phyloP scores from a whole-genome alignment of 2,113 vertebrate species.

The Morone saxatilis region DNA sequence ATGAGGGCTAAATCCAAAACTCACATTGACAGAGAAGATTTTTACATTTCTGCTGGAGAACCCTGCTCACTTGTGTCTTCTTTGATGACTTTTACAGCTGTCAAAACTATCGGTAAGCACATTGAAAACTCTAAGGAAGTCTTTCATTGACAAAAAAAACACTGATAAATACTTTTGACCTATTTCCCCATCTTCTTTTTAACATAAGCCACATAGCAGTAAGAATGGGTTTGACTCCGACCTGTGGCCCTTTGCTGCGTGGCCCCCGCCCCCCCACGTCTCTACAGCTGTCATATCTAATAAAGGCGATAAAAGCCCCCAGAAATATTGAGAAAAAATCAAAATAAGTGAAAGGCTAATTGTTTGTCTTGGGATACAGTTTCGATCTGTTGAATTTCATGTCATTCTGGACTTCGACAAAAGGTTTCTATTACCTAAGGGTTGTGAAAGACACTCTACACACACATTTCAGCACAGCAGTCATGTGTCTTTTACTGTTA shows the following conservation, averaged over 20 bases:
- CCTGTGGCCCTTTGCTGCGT: no score
- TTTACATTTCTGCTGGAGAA: slow-evolving; percentile 13
- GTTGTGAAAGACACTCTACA: not conserved
- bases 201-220: not conserved
- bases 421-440: not conserved
- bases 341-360: no score
- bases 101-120: not conserved
- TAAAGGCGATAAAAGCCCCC: no score
- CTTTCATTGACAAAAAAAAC: slow-evolving; percentile 9
- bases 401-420: not conserved
- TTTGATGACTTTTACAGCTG: slow-evolving; percentile 26
- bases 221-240: no score
- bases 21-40: slow-evolving; percentile 11
- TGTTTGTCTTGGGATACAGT: no score
- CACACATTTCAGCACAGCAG: not conserved
- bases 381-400: not conserved
- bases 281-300: no score
- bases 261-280: no score
- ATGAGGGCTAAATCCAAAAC: not conserved
- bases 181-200: not conserved
- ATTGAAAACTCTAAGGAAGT: not conserved
- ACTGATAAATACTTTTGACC: not conserved
- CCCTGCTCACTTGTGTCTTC: slow-evolving; percentile 17
- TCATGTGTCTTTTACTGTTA: slow-evolving; percentile 19
- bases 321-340: no score